Percentiles rank a stretch among this genome's conserved stretches.
Evolutionary conservation across 1,140 invertebrate species (phyloP).

Genomic region (Neodiprion fabricii): DNA sequence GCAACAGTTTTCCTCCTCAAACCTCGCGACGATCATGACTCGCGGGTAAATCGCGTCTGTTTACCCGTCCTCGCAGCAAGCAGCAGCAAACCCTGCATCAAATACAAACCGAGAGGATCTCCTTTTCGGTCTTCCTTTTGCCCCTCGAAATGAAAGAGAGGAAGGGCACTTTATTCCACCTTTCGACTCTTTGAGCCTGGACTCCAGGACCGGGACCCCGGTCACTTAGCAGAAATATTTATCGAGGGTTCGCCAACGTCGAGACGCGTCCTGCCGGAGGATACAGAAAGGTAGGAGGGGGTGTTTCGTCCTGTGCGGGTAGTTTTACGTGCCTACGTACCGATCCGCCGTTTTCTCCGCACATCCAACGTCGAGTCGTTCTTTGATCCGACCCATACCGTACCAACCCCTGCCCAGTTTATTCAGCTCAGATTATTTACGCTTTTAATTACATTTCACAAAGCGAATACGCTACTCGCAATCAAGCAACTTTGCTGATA

Average conservation of each 20-base stretch:
- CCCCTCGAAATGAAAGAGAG: too few species aligned
- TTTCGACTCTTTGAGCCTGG: conserved; percentile 53
- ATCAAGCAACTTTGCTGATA: too few species aligned
- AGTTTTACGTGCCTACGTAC: conserved; percentile 28
- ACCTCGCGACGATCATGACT: background rate
- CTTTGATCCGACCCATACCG: conserved; percentile 49
- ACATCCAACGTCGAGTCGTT: conserved; percentile 25
- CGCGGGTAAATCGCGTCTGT: background rate
- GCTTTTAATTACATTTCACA: conserved; percentile 58
- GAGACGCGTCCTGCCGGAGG: conserved; percentile 36
- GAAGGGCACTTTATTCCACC: background rate
- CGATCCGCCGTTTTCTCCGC: background rate
- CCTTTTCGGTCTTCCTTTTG: background rate
- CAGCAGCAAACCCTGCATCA: background rate
- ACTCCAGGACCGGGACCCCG: conserved; percentile 36
- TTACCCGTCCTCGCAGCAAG: background rate
- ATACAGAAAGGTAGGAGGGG: conserved; percentile 35
- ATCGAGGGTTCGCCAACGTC: conserved; percentile 49
- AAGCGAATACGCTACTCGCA: background rate
- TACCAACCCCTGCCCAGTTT: conserved; percentile 43
- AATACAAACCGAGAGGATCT: background rate
- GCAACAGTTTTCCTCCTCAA: too few species aligned
- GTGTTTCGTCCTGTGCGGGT: conserved; percentile 24
- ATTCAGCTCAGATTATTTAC: conserved; percentile 56
- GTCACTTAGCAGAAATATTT: conserved; percentile 62